These are phyloP conservation scores for Helicoverpa armigera DNA, from an alignment of 1,140 invertebrate species.

Conservation along the genomic window DNA sequence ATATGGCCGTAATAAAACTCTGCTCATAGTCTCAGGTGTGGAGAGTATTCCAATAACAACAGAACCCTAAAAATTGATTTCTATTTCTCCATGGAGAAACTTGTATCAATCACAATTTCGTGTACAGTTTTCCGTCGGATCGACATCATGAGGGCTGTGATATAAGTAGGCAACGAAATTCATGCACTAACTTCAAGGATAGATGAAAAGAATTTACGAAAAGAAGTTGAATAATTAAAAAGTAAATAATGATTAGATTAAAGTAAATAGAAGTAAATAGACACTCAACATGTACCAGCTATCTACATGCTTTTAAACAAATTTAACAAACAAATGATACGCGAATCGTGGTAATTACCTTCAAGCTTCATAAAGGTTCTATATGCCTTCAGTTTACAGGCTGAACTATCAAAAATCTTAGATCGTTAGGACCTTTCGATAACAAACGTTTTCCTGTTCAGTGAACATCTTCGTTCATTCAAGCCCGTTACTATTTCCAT, in stretches of 20 bases:
- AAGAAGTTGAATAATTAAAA: conserved; percentile 1
- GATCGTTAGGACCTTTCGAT: conserved; percentile 24
- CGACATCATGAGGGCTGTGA: neutral
- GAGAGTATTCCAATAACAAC: conserved; percentile 37
- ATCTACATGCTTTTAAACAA: no score
- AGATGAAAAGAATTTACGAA: neutral
- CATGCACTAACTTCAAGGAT: neutral
- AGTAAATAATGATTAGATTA: conserved; percentile 41
- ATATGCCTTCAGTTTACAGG: conserved; percentile 18
- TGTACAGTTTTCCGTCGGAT: conserved; percentile 22
- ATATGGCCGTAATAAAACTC: conserved; percentile 38
- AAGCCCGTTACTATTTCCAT: conserved; percentile 30
- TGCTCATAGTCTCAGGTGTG: conserved; percentile 30
- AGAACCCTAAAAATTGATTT: conserved; percentile 37
- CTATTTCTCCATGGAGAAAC: conserved; percentile 24
- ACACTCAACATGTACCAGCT: conserved; percentile 8
- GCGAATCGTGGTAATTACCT: no score
- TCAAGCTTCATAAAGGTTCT: neutral
- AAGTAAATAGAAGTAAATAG: no score
- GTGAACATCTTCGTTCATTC: conserved; percentile 36
- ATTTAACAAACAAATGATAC: no score
- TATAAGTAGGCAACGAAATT: neutral
- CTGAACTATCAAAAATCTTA: conserved; percentile 14
- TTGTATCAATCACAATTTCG: conserved; percentile 22
- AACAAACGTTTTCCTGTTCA: conserved; percentile 37